These are phyloP conservation scores for Trissolcus basalis DNA, from an alignment of 1,140 invertebrate species.

Conservation along the genomic window DNA sequence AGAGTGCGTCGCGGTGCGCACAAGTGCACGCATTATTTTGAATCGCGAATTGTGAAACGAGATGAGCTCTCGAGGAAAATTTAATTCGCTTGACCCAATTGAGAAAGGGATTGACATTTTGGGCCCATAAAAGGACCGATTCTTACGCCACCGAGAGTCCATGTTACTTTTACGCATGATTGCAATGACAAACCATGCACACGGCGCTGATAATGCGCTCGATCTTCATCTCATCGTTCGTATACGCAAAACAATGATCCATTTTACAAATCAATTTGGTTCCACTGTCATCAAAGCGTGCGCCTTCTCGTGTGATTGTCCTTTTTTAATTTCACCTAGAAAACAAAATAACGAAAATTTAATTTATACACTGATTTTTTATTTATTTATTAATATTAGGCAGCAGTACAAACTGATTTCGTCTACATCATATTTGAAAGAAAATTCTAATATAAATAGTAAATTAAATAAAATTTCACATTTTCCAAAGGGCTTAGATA, in stretches of 20 bases:
- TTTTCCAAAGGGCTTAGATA: too few species aligned
- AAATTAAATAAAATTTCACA: too few species aligned
- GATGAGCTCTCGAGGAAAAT: constrained; percentile 60
- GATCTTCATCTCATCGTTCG: constrained; percentile 42
- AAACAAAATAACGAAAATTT: too few species aligned
- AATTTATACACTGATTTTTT: too few species aligned
- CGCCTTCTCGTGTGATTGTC: background rate
- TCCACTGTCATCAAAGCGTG: constrained; percentile 4
- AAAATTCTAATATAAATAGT: too few species aligned
- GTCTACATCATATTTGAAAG: too few species aligned
- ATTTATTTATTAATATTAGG: too few species aligned
- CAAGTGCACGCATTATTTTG: constrained; percentile 57
- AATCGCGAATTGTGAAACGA: constrained; percentile 60
- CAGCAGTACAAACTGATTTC: too few species aligned
- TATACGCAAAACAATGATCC: constrained; percentile 50
- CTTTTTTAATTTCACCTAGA: background rate
- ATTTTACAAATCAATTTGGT: constrained; percentile 42
- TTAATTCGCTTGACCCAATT: constrained; percentile 64
- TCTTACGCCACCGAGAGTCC: constrained; percentile 43
- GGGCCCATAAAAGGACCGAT: constrained; percentile 59
- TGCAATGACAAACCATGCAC: constrained; percentile 57
- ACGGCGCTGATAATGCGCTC: constrained; percentile 50
- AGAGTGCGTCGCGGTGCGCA: constrained; percentile 47
- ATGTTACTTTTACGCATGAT: constrained; percentile 56
- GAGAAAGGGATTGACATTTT: constrained; percentile 60